Conservation (phyloP, 2,797 vertebrate genomes). For the Scolopax rusticola region DNA sequence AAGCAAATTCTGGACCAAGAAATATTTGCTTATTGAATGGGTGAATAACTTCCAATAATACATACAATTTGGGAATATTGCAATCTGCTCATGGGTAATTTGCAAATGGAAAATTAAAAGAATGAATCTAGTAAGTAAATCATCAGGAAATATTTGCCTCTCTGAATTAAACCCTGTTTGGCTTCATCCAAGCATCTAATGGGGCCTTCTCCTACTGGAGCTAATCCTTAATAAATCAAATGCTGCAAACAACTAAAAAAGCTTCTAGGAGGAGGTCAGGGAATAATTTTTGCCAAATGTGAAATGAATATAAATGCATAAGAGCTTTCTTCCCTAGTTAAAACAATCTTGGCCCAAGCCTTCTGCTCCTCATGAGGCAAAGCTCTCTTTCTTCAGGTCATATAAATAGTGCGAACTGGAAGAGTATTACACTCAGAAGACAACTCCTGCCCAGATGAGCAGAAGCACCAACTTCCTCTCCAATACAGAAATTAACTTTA, state of each 20-base stretch:
- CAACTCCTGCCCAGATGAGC: background rate
- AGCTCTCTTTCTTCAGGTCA: background rate
- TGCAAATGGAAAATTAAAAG: constrained; percentile 60
- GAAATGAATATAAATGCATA: constrained; percentile 36
- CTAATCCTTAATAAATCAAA: constrained; percentile 60
- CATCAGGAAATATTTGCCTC: constrained; percentile 44
- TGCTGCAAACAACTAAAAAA: constrained; percentile 35
- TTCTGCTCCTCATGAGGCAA: background rate
- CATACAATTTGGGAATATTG: constrained; percentile 31
- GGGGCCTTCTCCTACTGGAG: constrained; percentile 27
- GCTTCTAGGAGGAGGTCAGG: constrained; percentile 4
- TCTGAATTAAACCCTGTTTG: constrained; percentile 41
- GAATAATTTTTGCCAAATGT: constrained; percentile 23
- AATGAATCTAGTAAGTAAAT: constrained; percentile 41
- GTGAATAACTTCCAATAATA: constrained; percentile 50
- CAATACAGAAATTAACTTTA: background rate
- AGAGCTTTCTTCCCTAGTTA: constrained; percentile 6
- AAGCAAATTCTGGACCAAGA: constrained; percentile 18
- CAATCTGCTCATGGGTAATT: constrained; percentile 53
- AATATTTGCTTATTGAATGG: constrained; percentile 40
- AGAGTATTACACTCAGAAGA: background rate
- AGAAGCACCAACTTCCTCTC: background rate
- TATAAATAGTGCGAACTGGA: background rate
- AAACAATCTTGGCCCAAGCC: constrained; percentile 6
- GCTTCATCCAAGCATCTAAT: constrained; percentile 45